A percentile compares a stretch with the other conserved stretches of the same genome.
Conservation (phyloP, 1,140 invertebrate species). For the Eciton burchellii region DNA sequence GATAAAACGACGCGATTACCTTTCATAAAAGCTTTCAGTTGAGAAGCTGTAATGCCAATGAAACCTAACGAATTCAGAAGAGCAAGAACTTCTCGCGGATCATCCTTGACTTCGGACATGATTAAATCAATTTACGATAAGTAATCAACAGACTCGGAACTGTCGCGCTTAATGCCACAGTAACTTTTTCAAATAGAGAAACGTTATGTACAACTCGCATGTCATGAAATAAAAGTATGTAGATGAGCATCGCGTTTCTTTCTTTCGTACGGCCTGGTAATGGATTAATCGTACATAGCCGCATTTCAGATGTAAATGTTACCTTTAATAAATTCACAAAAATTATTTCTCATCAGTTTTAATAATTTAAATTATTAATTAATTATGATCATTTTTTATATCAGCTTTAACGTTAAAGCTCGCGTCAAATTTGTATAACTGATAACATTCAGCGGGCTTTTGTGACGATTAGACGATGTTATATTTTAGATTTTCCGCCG, state of each 20-base stretch:
- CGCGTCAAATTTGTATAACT: too few species aligned
- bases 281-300: too few species aligned
- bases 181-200: slow-evolving; percentile 24
- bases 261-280: too few species aligned
- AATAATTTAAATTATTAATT: too few species aligned
- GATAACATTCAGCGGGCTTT: too few species aligned
- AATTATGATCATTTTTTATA: too few species aligned
- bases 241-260: background rate
- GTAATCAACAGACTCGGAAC: slow-evolving; percentile 14
- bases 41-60: slow-evolving; percentile 81
- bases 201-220: background rate
- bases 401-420: too few species aligned
- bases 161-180: background rate
- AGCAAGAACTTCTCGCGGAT: slow-evolving; percentile 80
- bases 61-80: slow-evolving; percentile 83
- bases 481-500: too few species aligned
- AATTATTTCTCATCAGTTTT: too few species aligned
- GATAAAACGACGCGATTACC: slow-evolving; percentile 65
- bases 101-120: slow-evolving; percentile 74
- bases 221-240: background rate
- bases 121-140: background rate
- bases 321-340: too few species aligned
- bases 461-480: too few species aligned
- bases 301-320: too few species aligned
- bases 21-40: slow-evolving; percentile 84